Evolutionary conservation across 2,797 vertebrate genomes (phyloP).

Genomic region (Echeneis naucrates): DNA sequence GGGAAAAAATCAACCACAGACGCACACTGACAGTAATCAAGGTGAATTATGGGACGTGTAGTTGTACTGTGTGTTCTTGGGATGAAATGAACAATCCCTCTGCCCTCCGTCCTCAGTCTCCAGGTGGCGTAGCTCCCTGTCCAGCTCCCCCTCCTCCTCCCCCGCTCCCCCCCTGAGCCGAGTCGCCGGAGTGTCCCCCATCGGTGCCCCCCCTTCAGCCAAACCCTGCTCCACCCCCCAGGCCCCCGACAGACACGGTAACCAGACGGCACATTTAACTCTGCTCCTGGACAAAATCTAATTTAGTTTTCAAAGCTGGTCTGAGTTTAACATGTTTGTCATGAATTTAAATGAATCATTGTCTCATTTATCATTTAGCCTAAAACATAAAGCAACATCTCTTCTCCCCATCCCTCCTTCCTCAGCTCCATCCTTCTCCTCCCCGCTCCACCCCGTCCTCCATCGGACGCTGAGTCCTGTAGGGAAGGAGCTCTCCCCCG

Average conservation of each 20-base stretch:
- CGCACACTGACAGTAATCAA: no score
- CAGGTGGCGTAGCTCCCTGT: conserved; percentile 91
- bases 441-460: conserved; percentile 68
- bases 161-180: conserved; percentile 86
- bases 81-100: background rate
- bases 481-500: conserved; percentile 70
- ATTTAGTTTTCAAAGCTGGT: no score
- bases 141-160: conserved; percentile 80
- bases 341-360: no score
- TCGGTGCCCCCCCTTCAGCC: conserved; percentile 70
- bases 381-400: background rate
- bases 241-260: conserved; percentile 91
- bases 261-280: conserved; percentile 39
- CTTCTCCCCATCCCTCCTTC: background rate
- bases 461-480: conserved; percentile 68
- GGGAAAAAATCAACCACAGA: no score
- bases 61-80: background rate
- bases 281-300: background rate
- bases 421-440: conserved; percentile 61
- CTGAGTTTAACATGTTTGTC: no score
- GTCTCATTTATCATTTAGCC: background rate
- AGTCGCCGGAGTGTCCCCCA: conserved; percentile 88
- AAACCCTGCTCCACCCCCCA: conserved; percentile 90
- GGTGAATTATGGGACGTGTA: no score
- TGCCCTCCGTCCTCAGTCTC: conserved; percentile 82